Conservation (phyloP, 2,113 vertebrate genomes). For the Ailuropoda melanoleuca region DNA sequence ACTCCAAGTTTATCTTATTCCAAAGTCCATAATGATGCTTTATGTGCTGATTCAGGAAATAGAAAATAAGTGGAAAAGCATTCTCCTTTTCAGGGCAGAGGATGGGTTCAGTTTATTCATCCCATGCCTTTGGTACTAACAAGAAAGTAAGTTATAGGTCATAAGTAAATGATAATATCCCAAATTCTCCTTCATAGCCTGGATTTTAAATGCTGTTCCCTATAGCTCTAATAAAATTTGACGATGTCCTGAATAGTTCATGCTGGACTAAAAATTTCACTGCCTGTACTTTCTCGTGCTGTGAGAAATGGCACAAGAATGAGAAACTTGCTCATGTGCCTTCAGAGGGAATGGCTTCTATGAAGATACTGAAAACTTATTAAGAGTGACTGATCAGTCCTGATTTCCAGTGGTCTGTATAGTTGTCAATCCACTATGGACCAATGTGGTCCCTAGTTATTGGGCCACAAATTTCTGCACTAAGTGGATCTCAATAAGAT, state of each 20-base stretch:
- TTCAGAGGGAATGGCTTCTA: neutral
- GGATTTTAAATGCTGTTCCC: neutral
- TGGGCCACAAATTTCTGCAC: neutral
- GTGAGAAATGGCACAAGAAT: neutral
- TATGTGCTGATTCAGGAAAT: neutral
- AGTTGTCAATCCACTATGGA: neutral
- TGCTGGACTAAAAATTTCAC: neutral
- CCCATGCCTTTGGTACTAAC: neutral
- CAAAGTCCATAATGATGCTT: neutral
- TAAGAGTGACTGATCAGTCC: neutral
- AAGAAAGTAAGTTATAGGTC: neutral
- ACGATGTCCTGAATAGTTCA: neutral
- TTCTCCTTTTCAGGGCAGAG: neutral
- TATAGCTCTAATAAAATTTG: neutral
- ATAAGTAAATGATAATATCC: neutral
- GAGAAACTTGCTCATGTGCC: neutral
- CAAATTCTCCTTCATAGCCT: neutral
- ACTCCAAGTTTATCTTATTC: neutral
- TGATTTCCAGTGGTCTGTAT: neutral
- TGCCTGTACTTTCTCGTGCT: conserved; percentile 2
- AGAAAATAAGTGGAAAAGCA: neutral
- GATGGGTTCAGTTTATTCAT: neutral
- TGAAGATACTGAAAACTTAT: neutral
- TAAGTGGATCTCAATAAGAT: neutral
- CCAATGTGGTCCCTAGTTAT: neutral